A percentile compares a stretch with the other conserved stretches of the same genome.
These are phyloP conservation scores for Anarsia innoxiella DNA, from an alignment of 2,888 invertebrate species.

Conservation along the genomic window DNA sequence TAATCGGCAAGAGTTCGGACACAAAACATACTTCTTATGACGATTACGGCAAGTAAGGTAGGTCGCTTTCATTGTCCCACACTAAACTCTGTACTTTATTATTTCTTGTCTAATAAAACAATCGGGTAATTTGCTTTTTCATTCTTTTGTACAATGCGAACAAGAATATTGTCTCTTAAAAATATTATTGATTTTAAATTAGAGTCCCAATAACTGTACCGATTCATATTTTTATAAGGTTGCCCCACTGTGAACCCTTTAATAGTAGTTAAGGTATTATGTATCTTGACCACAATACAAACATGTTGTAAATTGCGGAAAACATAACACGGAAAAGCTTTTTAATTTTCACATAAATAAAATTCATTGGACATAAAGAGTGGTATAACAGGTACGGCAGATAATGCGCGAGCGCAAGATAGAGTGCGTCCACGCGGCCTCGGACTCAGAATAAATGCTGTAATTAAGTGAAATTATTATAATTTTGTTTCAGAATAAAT, in stretches of 20 bases:
- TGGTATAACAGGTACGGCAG: conserved; percentile 26
- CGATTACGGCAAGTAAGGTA: conserved; percentile 32
- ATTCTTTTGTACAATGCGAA: conserved; percentile 25
- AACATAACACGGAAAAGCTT: conserved; percentile 53
- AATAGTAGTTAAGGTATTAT: conserved; percentile 9
- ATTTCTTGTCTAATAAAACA: conserved; percentile 59
- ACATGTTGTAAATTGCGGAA: conserved; percentile 28
- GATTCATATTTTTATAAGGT: conserved; percentile 3
- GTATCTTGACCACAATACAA: conserved; percentile 20
- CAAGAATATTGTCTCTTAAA: conserved; percentile 27
- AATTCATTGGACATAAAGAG: conserved; percentile 45
- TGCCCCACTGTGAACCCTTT: conserved; percentile 2
- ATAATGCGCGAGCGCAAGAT: conserved; percentile 46
- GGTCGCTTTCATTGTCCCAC: conserved; percentile 23
- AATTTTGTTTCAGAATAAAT: conserved; percentile 64
- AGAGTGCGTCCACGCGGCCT: conserved; percentile 38
- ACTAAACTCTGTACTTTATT: conserved; percentile 51
- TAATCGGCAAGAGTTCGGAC: conserved; percentile 36
- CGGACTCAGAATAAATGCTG: conserved; percentile 52
- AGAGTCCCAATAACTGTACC: conserved; percentile 17
- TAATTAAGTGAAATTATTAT: conserved; percentile 73
- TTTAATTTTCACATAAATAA: conserved; percentile 51
- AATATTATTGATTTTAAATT: conserved; percentile 24
- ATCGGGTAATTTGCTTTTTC: conserved; percentile 45
- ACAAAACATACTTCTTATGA: conserved; percentile 53